Base-by-base conservation (phyloP, 2,113 vertebrate species). In the Hippocampus abdominalis region DNA sequence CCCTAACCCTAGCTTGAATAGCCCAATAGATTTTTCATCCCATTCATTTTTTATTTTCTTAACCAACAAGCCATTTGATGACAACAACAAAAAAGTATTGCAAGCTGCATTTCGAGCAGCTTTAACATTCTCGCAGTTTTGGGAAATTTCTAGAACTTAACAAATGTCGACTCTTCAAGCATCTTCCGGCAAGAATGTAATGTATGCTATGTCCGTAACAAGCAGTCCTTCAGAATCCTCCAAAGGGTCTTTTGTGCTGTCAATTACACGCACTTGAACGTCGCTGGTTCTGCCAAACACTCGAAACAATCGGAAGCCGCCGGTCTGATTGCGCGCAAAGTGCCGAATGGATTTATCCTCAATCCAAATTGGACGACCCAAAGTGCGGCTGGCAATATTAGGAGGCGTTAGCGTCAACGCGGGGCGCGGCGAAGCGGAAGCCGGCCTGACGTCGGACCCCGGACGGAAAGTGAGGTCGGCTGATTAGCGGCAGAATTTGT, bases 321-420 rank as follows among this genome's bases (percentile, higher is more conserved):
- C 66, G 27, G 69, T 73, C 73, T 74, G 73, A 86, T 74, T 79
- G 59, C 73, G 69, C 49, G 15, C 21, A 71, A 64, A 39, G 36
- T 27, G 81, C 79, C 87, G 70, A 68, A 67, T 79, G 78, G 70
- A 81, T 84, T 84, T 75, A 80, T 82, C 77, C 69, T 74, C 62
- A 60, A 81, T 86, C 84, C 76, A 25, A 84, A 80, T 86, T 90
- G 85, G 70, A 18, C 23, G 69, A 49, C 66, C 72, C 62, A 49
- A 44, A 79, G 69, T 51, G 71, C 49, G 69, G 76, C 68, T 82
- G 81, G 65, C 74, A 78, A 86, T 66, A 89, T 90, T 88, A 84
- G 54, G 68, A 44, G 56, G 74, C 76, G 83, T 90, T 68, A 89
- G 71, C 69, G 75, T 88, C 85, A 64, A 88, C 46, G 48, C 56